A percentile compares a stretch with the other conserved stretches of the same genome.
Evolutionary conservation across 1,140 invertebrate species (phyloP).

Genomic region (Maconellicoccus hirsutus): DNA sequence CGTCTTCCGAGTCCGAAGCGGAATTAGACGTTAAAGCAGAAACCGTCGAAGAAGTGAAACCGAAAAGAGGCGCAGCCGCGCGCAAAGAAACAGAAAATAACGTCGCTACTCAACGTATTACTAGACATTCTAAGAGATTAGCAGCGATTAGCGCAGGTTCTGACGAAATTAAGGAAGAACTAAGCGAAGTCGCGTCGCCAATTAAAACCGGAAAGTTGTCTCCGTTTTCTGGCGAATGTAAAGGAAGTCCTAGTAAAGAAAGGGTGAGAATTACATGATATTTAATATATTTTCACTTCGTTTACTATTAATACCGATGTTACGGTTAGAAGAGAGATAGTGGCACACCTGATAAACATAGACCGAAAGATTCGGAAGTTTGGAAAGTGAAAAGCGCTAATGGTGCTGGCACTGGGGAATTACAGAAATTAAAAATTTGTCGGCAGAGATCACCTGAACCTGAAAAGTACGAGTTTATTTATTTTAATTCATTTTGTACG

Average conservation of each 20-base stretch:
- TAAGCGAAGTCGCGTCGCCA: not conserved
- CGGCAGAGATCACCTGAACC: not conserved
- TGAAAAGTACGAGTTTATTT: too few species aligned
- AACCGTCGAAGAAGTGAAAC: not conserved
- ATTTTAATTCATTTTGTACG: too few species aligned
- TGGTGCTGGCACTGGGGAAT: conserved; percentile 11
- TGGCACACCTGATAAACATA: conserved; percentile 7
- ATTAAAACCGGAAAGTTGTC: conserved; percentile 8
- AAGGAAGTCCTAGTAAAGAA: not conserved
- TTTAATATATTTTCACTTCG: not conserved
- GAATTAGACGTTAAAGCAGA: not conserved
- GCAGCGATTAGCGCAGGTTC: conserved; percentile 13
- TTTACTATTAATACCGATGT: not conserved
- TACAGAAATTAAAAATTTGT: conserved; percentile 14
- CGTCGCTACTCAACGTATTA: not conserved
- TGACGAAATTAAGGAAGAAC: not conserved
- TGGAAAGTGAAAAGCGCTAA: conserved; percentile 13
- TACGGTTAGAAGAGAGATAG: not conserved
- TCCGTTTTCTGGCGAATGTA: not conserved
- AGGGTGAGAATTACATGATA: not conserved
- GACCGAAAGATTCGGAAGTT: not conserved
- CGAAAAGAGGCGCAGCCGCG: not conserved
- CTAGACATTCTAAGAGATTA: not conserved
- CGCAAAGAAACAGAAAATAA: conserved; percentile 1
- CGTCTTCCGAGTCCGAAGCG: not conserved